phyloP scores from a whole-genome alignment of 2,113 vertebrate species.

The Leptobrachium leishanense region DNA sequence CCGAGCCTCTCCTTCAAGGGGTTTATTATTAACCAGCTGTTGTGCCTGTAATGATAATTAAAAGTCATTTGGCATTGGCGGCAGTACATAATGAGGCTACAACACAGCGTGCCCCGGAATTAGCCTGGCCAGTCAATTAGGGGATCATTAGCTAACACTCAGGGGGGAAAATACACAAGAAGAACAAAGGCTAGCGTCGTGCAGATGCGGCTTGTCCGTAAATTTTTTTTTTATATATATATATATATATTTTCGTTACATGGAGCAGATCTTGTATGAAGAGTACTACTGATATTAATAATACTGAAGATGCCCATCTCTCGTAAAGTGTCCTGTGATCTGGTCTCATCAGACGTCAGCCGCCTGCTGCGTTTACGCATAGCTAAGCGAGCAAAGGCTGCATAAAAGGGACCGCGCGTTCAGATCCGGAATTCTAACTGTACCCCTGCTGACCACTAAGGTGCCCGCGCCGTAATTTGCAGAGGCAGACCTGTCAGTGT shows the following conservation, averaged over 20 bases:
- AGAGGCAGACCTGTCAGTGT: slow-evolving; percentile 29
- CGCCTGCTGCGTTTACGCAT: slow-evolving; percentile 2
- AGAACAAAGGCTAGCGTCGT: background rate
- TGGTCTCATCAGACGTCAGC: background rate
- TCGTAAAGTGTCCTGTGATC: slow-evolving; percentile 10
- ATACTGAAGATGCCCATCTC: background rate
- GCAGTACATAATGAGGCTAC: background rate
- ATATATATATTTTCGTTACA: too few relatives aligned
- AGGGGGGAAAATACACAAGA: background rate
- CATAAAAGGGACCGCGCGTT: background rate
- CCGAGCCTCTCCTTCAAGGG: slow-evolving; percentile 45
- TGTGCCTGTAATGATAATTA: background rate
- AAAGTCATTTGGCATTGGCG: slow-evolving; percentile 32
- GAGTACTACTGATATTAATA: slow-evolving; percentile 3
- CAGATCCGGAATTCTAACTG: background rate
- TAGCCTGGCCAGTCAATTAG: background rate
- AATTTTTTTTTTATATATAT: too few relatives aligned
- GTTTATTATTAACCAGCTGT: slow-evolving; percentile 37
- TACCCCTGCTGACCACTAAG: slow-evolving; percentile 20
- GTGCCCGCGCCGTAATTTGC: background rate
- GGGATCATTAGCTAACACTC: slow-evolving; percentile 16
- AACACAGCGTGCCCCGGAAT: background rate
- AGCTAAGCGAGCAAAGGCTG: background rate
- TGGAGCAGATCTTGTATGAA: background rate
- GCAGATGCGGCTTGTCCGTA: background rate